phyloP scores from a whole-genome alignment of 1,140 invertebrate genomes.

The Aphelinus certus region DNA sequence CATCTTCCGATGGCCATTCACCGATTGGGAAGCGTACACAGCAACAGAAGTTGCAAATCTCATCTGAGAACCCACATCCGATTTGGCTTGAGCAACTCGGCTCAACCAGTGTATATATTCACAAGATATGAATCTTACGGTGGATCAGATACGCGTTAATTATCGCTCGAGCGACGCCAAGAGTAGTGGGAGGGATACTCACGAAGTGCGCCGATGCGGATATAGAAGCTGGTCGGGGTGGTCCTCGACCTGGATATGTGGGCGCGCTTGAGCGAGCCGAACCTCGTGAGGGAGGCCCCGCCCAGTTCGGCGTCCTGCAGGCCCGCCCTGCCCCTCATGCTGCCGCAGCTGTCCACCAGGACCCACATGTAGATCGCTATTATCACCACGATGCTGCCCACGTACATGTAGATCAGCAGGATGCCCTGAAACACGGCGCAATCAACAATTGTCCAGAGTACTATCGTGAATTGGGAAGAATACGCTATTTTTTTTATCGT shows the following conservation, averaged over 20 bases:
- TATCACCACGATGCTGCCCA: slow-evolving; percentile 72
- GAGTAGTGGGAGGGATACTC: slow-evolving; percentile 43
- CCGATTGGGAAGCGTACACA: too few species aligned
- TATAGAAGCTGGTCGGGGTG: slow-evolving; percentile 72
- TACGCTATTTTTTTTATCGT: too few species aligned
- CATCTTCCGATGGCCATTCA: too few species aligned
- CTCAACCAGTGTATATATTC: too few species aligned
- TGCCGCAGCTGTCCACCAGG: slow-evolving; percentile 69
- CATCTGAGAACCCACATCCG: too few species aligned
- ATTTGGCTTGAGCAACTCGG: too few species aligned
- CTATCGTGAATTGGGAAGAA: too few species aligned
- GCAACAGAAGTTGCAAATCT: too few species aligned
- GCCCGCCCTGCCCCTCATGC: slow-evolving; percentile 50
- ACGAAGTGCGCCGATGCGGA: slow-evolving; percentile 76
- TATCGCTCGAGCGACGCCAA: too few species aligned
- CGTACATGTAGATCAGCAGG: slow-evolving; percentile 74
- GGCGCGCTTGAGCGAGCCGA: slow-evolving; percentile 69
- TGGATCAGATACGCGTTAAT: too few species aligned
- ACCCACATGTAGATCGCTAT: slow-evolving; percentile 75
- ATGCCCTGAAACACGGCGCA: slow-evolving; percentile 63
- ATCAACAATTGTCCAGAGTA: too few species aligned
- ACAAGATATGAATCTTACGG: too few species aligned
- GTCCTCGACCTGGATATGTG: slow-evolving; percentile 68
- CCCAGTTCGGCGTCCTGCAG: slow-evolving; percentile 62
- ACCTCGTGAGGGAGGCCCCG: slow-evolving; percentile 64